A percentile compares a stretch with the other conserved stretches of the same genome.
Evolutionary conservation across 2,888 invertebrate species (phyloP).

Genomic region (Caenorhabditis sp.): DNA sequence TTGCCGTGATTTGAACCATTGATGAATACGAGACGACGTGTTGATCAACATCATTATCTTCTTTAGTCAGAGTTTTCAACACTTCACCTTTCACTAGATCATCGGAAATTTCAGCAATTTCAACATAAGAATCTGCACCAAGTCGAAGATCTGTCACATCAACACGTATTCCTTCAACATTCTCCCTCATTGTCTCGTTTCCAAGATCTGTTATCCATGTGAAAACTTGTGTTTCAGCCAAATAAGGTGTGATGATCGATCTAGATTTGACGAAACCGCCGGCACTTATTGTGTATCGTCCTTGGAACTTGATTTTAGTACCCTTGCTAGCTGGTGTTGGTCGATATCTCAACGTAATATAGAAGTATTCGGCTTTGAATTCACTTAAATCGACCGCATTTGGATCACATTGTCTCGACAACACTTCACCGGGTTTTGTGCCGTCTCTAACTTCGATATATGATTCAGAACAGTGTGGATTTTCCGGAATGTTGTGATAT

Average conservation of each 20-base stretch:
- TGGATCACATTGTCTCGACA: constrained; percentile 51
- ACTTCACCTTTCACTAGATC: not conserved
- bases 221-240: too few species aligned
- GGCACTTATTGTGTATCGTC: too few species aligned
- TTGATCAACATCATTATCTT: not conserved
- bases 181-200: not conserved
- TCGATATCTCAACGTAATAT: constrained; percentile 43
- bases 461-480: constrained; percentile 50
- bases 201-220: too few species aligned
- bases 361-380: constrained; percentile 31
- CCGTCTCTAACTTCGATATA: constrained; percentile 63
- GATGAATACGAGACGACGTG: not conserved
- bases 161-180: not conserved
- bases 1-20: too few species aligned
- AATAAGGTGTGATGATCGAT: too few species aligned
- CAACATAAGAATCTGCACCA: not conserved
- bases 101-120: not conserved
- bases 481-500: constrained; percentile 11
- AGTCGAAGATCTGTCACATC: not conserved
- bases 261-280: too few species aligned
- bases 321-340: constrained; percentile 1
- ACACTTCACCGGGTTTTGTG: constrained; percentile 51
- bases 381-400: not conserved
- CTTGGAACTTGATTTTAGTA: too few species aligned
- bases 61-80: not conserved